phyloP scores from a whole-genome alignment of 2,888 invertebrate genomes.

The Cryptocephalus primarius region DNA sequence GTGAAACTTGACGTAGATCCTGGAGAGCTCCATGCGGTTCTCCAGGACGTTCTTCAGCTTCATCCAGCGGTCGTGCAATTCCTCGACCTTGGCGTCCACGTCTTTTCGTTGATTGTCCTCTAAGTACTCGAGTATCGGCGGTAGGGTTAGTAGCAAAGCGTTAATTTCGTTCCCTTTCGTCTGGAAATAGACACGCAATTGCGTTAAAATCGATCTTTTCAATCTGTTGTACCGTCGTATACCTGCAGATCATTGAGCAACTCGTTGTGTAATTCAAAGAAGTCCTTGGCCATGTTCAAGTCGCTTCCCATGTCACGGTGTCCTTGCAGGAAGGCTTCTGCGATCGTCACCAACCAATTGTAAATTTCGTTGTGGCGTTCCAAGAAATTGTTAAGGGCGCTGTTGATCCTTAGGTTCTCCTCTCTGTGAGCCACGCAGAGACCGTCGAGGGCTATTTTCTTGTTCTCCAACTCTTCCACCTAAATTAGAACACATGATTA shows the following conservation, averaged over 20 bases:
- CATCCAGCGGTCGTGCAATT: conserved; percentile 52
- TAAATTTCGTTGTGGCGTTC: conserved; percentile 58
- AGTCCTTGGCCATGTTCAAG: conserved; percentile 55
- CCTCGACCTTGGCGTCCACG: conserved; percentile 51
- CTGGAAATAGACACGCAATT: conserved; percentile 31
- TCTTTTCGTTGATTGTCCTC: conserved; percentile 54
- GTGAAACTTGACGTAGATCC: conserved; percentile 61
- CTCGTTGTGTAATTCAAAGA: conserved; percentile 61
- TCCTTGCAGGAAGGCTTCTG: conserved; percentile 60
- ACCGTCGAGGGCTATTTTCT: conserved; percentile 52
- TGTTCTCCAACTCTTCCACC: conserved; percentile 62
- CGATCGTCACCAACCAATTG: conserved; percentile 64
- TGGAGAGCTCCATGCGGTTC: conserved; percentile 53
- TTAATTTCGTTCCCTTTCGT: conserved; percentile 59
- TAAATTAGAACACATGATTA: background rate
- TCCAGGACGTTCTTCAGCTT: conserved; percentile 49
- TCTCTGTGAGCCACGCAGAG: conserved; percentile 57
- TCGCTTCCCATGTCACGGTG: conserved; percentile 66
- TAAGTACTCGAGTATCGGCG: conserved; percentile 50
- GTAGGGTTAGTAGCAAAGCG: conserved; percentile 49
- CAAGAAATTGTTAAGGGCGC: conserved; percentile 55
- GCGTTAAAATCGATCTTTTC: background rate
- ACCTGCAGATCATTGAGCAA: conserved; percentile 63
- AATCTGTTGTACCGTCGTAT: conserved; percentile 4
- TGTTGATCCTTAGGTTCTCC: conserved; percentile 57